phyloP scores from a whole-genome alignment of 2,888 invertebrate species.

The Trichacis sp. region DNA sequence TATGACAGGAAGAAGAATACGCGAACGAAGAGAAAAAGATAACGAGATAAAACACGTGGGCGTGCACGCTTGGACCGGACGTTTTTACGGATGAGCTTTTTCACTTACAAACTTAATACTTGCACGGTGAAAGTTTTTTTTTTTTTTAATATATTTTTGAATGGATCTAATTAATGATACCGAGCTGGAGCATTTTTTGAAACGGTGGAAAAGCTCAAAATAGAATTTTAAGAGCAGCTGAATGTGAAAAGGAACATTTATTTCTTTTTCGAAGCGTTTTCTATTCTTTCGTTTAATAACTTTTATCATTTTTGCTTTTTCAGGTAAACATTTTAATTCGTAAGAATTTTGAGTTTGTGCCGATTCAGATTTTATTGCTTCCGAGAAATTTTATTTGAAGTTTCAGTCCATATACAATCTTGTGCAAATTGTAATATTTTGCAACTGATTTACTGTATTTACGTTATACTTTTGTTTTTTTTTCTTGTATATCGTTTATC shows the following conservation, averaged over 20 bases:
- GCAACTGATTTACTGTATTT: no score
- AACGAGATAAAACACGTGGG: constrained; percentile 49
- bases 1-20: constrained; percentile 34
- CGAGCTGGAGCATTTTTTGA: neutral
- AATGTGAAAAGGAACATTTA: constrained; percentile 7
- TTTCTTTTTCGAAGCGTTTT: no score
- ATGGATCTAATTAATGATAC: neutral
- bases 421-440: no score
- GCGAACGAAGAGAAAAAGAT: constrained; percentile 13
- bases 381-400: no score
- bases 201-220: neutral
- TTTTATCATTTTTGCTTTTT: no score
- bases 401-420: no score
- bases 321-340: no score
- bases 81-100: constrained; percentile 56
- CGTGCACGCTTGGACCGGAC: constrained; percentile 49
- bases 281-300: no score
- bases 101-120: constrained; percentile 35
- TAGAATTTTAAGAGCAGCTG: neutral
- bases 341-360: no score
- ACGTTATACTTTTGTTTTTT: no score
- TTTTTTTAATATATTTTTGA: neutral
- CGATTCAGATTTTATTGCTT: no score
- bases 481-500: no score
- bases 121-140: neutral